Evolutionary conservation across 2,888 invertebrate genomes (phyloP).

Genomic region (Pasiphila rectangulata): DNA sequence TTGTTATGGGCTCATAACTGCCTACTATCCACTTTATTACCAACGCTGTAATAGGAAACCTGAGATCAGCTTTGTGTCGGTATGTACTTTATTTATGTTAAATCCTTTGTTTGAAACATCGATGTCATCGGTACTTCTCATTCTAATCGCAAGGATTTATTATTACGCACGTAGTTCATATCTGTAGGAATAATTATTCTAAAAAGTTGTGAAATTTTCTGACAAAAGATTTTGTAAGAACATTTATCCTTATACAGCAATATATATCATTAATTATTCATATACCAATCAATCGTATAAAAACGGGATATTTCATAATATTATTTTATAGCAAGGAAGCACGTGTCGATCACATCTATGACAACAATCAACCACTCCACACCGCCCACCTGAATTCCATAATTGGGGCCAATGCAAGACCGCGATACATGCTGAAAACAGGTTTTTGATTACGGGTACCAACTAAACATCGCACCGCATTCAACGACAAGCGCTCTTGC

Average conservation of each 20-base stretch:
- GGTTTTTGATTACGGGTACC: background rate
- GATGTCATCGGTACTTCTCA: no score
- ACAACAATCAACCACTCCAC: slow-evolving; percentile 44
- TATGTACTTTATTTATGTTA: background rate
- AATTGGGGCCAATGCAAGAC: slow-evolving; percentile 29
- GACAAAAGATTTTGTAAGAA: no score
- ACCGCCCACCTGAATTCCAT: slow-evolving; percentile 49
- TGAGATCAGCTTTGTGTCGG: slow-evolving; percentile 21
- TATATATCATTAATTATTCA: background rate
- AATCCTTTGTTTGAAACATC: background rate
- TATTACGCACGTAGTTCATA: no score
- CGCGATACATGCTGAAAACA: slow-evolving; percentile 16
- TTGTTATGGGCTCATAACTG: slow-evolving; percentile 34
- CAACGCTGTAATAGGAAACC: slow-evolving; percentile 34
- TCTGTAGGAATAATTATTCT: no score
- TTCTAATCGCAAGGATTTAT: no score
- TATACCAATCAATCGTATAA: slow-evolving; percentile 12
- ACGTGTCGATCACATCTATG: slow-evolving; percentile 43
- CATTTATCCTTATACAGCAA: no score
- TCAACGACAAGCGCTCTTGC: background rate
- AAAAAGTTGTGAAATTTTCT: no score
- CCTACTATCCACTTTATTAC: slow-evolving; percentile 32
- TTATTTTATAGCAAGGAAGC: slow-evolving; percentile 24
- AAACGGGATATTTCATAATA: no score
- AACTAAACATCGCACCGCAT: background rate